Evolutionary conservation across 2,888 invertebrate genomes (phyloP).

Genomic region (Aporophyla lueneburgensis): DNA sequence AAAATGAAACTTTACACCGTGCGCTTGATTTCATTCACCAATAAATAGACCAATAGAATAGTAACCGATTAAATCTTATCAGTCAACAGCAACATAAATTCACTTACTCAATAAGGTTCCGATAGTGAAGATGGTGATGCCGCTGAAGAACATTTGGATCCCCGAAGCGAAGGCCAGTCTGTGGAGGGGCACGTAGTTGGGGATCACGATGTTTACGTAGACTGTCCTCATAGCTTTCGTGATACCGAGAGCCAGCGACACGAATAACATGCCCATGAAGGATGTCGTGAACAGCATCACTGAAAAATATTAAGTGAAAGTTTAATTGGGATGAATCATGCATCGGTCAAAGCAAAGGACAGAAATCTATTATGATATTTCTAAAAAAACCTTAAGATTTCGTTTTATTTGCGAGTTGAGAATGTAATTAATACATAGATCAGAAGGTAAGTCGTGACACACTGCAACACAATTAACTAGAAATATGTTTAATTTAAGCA

Average conservation of each 20-base stretch:
- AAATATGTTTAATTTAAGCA: background rate
- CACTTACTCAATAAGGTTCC: slow-evolving; percentile 92
- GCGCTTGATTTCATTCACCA: background rate
- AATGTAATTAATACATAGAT: background rate
- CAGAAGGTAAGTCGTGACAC: background rate
- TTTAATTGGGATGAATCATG: background rate
- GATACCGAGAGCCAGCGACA: slow-evolving; percentile 91
- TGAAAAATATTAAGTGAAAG: slow-evolving; percentile 62
- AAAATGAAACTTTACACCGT: too few relatives aligned
- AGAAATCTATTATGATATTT: background rate
- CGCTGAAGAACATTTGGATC: slow-evolving; percentile 93
- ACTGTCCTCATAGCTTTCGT: slow-evolving; percentile 93
- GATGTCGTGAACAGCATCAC: slow-evolving; percentile 87
- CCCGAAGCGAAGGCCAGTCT: slow-evolving; percentile 93
- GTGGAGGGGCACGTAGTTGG: slow-evolving; percentile 92
- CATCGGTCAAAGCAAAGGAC: background rate
- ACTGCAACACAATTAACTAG: background rate
- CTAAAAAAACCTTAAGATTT: background rate
- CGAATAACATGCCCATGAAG: slow-evolving; percentile 84
- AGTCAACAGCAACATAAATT: slow-evolving; percentile 11
- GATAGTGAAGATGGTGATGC: slow-evolving; percentile 90
- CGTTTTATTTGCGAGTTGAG: background rate
- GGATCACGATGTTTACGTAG: slow-evolving; percentile 93
- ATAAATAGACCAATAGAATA: slow-evolving; percentile 8
- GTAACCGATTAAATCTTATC: slow-evolving; percentile 38